Conservation (phyloP, 1,140 invertebrate species). For the Caenorhabditis brenneri region DNA sequence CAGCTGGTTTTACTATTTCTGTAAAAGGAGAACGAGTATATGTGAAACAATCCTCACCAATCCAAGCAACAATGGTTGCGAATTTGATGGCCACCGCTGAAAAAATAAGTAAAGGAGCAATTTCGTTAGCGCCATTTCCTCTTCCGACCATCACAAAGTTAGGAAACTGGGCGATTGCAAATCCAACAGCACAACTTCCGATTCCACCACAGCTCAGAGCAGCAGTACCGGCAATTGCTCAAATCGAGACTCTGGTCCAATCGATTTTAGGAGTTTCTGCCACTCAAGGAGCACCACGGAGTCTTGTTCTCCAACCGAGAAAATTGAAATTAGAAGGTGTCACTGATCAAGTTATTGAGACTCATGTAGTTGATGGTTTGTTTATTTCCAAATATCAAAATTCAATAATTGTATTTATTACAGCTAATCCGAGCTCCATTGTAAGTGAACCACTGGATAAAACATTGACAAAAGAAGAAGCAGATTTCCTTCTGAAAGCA, state of each 20-base stretch:
- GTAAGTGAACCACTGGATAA: background rate
- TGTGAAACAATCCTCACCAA: background rate
- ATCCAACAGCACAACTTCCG: background rate
- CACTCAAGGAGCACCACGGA: too few relatives aligned
- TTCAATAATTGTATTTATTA: background rate
- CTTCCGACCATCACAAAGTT: conserved; percentile 31
- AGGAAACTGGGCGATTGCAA: background rate
- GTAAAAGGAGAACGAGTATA: conserved; percentile 18
- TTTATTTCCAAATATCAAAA: too few relatives aligned
- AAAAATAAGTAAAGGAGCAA: conserved; percentile 7
- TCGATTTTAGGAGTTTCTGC: background rate
- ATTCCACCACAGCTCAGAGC: background rate
- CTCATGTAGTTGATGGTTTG: background rate
- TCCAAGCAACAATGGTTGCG: background rate
- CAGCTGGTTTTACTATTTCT: conserved; percentile 36
- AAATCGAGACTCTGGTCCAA: background rate
- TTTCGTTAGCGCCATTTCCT: conserved; percentile 7
- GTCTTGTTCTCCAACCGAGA: background rate
- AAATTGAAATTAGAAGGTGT: conserved; percentile 11
- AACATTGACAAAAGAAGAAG: conserved; percentile 60
- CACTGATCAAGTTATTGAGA: background rate
- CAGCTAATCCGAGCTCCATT: background rate
- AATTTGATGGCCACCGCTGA: conserved; percentile 4
- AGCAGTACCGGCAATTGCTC: background rate
- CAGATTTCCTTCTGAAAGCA: conserved; percentile 64